Conservation (phyloP, 2,113 vertebrate genomes). For the Ginglymostoma cirratum region DNA sequence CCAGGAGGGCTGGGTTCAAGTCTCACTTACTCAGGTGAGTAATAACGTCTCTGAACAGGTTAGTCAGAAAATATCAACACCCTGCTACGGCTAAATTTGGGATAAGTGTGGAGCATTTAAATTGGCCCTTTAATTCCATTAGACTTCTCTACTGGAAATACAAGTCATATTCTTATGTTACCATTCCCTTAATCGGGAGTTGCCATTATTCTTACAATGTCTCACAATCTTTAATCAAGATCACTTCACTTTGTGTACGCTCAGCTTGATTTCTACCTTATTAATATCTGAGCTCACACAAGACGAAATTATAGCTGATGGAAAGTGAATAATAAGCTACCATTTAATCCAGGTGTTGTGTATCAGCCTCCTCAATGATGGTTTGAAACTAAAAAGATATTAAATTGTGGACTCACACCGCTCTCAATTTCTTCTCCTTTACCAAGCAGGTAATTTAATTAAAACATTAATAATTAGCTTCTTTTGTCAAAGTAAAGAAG, state of each 20-base stretch:
- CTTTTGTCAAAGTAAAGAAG: neutral
- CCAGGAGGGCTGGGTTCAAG: too few relatives aligned
- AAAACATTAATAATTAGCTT: conserved; percentile 20
- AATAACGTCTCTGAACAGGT: too few relatives aligned
- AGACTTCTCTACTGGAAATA: neutral
- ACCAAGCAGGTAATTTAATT: conserved; percentile 18
- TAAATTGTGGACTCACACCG: conserved; percentile 15
- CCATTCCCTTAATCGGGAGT: neutral
- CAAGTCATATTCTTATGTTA: neutral
- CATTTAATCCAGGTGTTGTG: conserved; percentile 15
- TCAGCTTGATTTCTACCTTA: conserved; percentile 18
- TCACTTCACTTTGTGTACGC: neutral
- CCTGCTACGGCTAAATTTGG: too few relatives aligned
- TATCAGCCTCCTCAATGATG: neutral
- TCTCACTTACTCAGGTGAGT: too few relatives aligned
- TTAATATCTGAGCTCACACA: neutral
- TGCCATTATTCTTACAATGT: neutral
- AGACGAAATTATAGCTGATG: conserved; percentile 1
- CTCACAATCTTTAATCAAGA: conserved; percentile 20
- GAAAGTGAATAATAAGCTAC: conserved; percentile 18
- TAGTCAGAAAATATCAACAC: too few relatives aligned
- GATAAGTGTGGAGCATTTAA: neutral
- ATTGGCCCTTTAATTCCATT: neutral
- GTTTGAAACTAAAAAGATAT: conserved; percentile 28
- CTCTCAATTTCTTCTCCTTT: neutral